These are phyloP conservation scores for Neoitamus cyanurus DNA, from an alignment of 2,888 invertebrate species.

Conservation along the genomic window DNA sequence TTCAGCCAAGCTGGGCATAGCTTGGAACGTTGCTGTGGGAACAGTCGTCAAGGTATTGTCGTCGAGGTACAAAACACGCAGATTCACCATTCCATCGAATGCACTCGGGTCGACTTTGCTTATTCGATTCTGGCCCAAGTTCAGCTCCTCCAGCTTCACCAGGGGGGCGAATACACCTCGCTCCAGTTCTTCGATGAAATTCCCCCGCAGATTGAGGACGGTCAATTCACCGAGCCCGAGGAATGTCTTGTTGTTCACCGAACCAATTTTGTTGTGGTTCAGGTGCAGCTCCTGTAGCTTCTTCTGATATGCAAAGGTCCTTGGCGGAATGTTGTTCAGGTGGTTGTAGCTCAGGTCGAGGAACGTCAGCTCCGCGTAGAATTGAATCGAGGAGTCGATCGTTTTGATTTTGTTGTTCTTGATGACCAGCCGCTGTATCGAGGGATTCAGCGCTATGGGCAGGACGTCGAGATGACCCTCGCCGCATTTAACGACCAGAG, in stretches of 20 bases:
- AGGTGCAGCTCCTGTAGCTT: slow-evolving; percentile 85
- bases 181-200: slow-evolving; percentile 82
- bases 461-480: slow-evolving; percentile 88
- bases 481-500: slow-evolving; percentile 85
- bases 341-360: slow-evolving; percentile 88
- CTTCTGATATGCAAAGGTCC: slow-evolving; percentile 83
- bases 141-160: slow-evolving; percentile 83
- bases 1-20: slow-evolving; percentile 83
- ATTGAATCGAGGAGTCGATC: slow-evolving; percentile 89
- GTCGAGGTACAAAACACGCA: slow-evolving; percentile 84
- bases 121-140: slow-evolving; percentile 87
- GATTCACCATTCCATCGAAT: slow-evolving; percentile 79
- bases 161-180: slow-evolving; percentile 80
- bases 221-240: slow-evolving; percentile 81
- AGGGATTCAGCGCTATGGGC: slow-evolving; percentile 91
- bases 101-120: slow-evolving; percentile 81
- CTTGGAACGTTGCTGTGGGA: slow-evolving; percentile 78
- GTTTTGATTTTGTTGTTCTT: slow-evolving; percentile 88
- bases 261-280: slow-evolving; percentile 86
- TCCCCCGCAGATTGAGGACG: slow-evolving; percentile 83
- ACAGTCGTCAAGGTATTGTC: slow-evolving; percentile 84
- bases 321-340: slow-evolving; percentile 81
- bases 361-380: slow-evolving; percentile 87
- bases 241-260: slow-evolving; percentile 82
- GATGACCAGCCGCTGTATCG: slow-evolving; percentile 85